Evolutionary conservation across 1,140 invertebrate species (phyloP), one percentile per base, ranked within the genome.

Genomic region (Trichonephila clavipes): DNA sequence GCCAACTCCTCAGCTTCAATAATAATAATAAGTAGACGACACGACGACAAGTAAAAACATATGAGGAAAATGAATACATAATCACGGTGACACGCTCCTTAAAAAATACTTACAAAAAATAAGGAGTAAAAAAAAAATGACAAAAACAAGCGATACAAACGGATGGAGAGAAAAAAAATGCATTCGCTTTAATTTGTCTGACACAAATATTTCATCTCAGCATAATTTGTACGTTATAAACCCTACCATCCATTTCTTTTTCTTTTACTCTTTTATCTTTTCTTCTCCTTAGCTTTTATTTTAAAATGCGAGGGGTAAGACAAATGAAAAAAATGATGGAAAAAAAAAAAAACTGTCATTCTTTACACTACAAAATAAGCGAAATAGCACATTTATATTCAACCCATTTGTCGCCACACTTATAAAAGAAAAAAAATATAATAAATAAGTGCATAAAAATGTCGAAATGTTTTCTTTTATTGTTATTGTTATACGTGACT

Each of bases 171-270:
- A 88, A 88, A 82, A 44, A 86, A 51, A 90, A 88, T 5, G 59
- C 85, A 81, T 88, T 93, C 72, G 28, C 92, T 88, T 93, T 93
- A 93, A 93, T 93, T 93, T 93, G 92, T 51, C 51, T 88, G 85
- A 88, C 92, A 93, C 92, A 87, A 93, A 72, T 88, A 93, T 93
- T 93, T 93, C 85, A 93, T 93, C 92, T 69, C 58, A 81, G 72
- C 24, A 82, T 93, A 93, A 93, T 93, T 93, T 93, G 92, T 93
- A 88, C 64, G 51, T 93, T 93, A 93, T 92, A 92, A 92, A 92
- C 90, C 62, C 28, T 40, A 24, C 72, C 66, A 61, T 34, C 62
- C 28, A 28, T 92, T 91, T 90, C 69, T 88, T 93, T 69, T 44
- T 51, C 7, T 10, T 12, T 51, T 51, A 5, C 51, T 8, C 51